These are phyloP conservation scores for Malachius bipustulatus DNA, from an alignment of 2,888 invertebrate species.

Conservation along the genomic window DNA sequence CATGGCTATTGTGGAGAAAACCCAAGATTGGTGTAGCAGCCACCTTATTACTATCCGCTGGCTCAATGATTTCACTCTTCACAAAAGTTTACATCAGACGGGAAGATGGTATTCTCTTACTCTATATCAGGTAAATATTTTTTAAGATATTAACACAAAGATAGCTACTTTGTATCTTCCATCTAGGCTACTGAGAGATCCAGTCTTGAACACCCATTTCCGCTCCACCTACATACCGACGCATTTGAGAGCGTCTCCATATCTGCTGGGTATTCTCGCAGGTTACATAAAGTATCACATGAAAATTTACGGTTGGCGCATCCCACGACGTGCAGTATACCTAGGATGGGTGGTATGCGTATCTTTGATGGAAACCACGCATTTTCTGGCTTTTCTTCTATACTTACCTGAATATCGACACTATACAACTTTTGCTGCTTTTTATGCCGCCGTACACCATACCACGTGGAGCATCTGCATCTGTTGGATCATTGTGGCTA, in stretches of 20 bases:
- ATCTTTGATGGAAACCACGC: constrained; percentile 21
- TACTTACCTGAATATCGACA: constrained; percentile 24
- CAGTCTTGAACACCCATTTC: constrained; percentile 26
- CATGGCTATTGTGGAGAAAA: constrained; percentile 25
- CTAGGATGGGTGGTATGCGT: constrained; percentile 26
- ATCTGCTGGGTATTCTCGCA: constrained; percentile 28
- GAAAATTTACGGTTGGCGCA: constrained; percentile 18
- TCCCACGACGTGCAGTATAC: constrained; percentile 20
- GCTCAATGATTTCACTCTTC: constrained; percentile 26
- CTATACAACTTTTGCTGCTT: constrained; percentile 23
- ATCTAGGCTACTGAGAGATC: constrained; percentile 27
- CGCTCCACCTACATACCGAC: constrained; percentile 28
- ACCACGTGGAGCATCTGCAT: constrained; percentile 29
- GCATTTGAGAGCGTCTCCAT: constrained; percentile 29
- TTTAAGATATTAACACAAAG: not conserved
- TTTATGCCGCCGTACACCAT: constrained; percentile 30
- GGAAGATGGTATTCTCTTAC: constrained; percentile 26
- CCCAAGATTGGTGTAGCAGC: constrained; percentile 22
- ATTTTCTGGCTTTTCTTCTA: constrained; percentile 29
- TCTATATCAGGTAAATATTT: constrained; percentile 28
- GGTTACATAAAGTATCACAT: constrained; percentile 28
- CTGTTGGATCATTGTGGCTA: constrained; percentile 29
- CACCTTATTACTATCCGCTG: constrained; percentile 17
- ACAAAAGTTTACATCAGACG: constrained; percentile 24
- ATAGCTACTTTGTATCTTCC: constrained; percentile 6